Evolutionary conservation across 1,140 invertebrate species (phyloP), one percentile per base, ranked within the genome.

Genomic region (Aphaenogaster ashmeadi): DNA sequence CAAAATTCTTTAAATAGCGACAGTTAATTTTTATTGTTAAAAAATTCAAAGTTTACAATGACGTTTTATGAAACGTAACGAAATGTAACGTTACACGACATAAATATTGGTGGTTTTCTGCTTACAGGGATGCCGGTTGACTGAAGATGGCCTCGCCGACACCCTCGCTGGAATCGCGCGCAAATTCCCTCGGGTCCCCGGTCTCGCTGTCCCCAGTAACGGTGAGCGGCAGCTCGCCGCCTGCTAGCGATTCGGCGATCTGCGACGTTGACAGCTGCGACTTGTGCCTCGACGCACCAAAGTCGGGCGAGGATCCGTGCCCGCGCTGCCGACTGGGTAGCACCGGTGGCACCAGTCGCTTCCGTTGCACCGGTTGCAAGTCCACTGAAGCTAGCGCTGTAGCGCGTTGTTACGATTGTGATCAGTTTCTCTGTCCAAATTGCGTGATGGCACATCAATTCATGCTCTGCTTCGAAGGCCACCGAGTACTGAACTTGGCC

Each of bases 391-490:
- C 97, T 5, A 97, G 98, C 96, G 98, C 98, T 21, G 98, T 98
- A 90, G 98, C 98, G 87, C 97, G 98, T 91, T 99, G 99, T 95
- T 97, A 98, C 93, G 98, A 99, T 94, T 99, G 99, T 95, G 97
- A 97, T 88, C 99, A 99, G 93, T 99, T 98, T 94, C 97, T 99
- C 64, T 99, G 99, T 96, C 97, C 98, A 62, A 99, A 99, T 93
- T 99, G 99, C 97, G 98, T 99, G 90, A 99, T 99, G 97, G 99
- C 99, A 60, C 99, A 99, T 95, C 98, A 99, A 95, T 99, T 98
- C 94, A 99, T 99, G 99, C 98, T 99, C 94, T 99, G 98, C 94
- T 99, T 99, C 95, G 98, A 99, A 94, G 98, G 98, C 50, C 99
- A 99, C 95, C 97, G 98, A 21, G 98, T 99, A 18, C 96, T 98